Evolutionary conservation across 2,888 invertebrate species (phyloP), one percentile per base, ranked within the genome.

Genomic region (Epirrhoe tristata): DNA sequence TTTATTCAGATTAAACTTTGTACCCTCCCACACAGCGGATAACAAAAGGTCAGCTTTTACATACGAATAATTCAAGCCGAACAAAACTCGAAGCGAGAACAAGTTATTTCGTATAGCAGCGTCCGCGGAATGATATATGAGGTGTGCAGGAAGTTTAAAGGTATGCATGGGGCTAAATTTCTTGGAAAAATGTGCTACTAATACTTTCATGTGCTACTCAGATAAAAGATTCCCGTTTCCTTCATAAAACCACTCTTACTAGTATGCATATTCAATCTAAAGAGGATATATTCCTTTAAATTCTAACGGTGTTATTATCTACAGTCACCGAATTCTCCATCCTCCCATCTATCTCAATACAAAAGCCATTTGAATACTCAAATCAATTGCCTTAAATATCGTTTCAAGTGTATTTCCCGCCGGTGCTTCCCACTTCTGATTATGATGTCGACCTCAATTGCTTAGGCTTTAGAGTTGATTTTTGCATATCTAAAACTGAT

Each of bases 321-420:
- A 70, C 68, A 71, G 71, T 76, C 72, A 70, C 72, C 63, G 60
- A 71, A 77, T 77, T 72, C 68, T 63, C 63, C 71, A 69, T 72
- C 59, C 67, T 62, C 72, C 74, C 73, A 81, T 82, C 71, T 71
- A 71, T 83, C 79, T 81, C 77, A 74, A 81, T 83, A 75, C 76
- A 81, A 81, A 80, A 81, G 71, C 80, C 79, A 81, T 84, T 80
- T 77, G 66, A 72, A 77, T 76, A 76, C 74, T 81, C 76, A 75
- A 80, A 80, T 80, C 81, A 82, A 84, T 83, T 81, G 76, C 76
- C 75, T 72, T 64, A 71, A 63, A 74, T 75, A 79, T 81, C 77
- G 72, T 77, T 70, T 71, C 72, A 70, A 72, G 73, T 63, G 63
- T 71, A 72, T 75, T 75, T 74, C 66, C 67, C 66, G 67, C 67